Evolutionary conservation across 1,140 invertebrate species (phyloP).

Genomic region (Triops cancriformis): DNA sequence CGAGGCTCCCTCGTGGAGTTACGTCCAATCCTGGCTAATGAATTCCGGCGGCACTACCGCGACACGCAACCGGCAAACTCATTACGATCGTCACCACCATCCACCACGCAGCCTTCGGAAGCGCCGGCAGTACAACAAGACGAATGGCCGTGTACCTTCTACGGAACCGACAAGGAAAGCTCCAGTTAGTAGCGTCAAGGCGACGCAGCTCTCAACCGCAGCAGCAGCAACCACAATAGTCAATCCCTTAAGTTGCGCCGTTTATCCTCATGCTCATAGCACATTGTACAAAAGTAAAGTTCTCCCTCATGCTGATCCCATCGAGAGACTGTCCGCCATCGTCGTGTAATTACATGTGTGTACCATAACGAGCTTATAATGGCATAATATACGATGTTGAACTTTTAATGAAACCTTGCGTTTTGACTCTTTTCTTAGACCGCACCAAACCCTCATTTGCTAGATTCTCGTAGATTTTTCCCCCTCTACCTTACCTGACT

Average conservation of each 20-base stretch:
- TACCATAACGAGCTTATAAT: conserved; percentile 14
- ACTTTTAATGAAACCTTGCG: neutral
- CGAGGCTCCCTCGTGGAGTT: conserved; percentile 24
- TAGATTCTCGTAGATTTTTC: neutral
- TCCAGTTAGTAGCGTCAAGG: neutral
- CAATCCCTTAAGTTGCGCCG: conserved; percentile 9
- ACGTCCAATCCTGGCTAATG: conserved; percentile 26
- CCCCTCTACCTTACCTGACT: neutral
- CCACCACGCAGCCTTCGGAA: neutral
- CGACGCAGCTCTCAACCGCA: neutral
- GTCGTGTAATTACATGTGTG: neutral
- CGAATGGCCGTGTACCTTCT: neutral
- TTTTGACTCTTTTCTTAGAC: neutral
- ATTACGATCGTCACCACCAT: neutral
- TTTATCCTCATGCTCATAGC: conserved; percentile 3
- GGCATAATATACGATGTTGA: conserved; percentile 1
- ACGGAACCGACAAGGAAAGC: neutral
- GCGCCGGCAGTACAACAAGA: conserved; percentile 12
- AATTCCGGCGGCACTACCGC: conserved; percentile 19
- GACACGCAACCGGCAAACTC: neutral
- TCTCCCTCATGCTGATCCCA: neutral
- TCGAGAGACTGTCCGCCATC: neutral
- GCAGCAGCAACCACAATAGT: neutral
- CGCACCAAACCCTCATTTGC: neutral
- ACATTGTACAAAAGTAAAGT: conserved; percentile 9